Evolutionary conservation across 2,113 vertebrate species (phyloP), one percentile per base, ranked within the genome.

Genomic region (Rana temporaria): DNA sequence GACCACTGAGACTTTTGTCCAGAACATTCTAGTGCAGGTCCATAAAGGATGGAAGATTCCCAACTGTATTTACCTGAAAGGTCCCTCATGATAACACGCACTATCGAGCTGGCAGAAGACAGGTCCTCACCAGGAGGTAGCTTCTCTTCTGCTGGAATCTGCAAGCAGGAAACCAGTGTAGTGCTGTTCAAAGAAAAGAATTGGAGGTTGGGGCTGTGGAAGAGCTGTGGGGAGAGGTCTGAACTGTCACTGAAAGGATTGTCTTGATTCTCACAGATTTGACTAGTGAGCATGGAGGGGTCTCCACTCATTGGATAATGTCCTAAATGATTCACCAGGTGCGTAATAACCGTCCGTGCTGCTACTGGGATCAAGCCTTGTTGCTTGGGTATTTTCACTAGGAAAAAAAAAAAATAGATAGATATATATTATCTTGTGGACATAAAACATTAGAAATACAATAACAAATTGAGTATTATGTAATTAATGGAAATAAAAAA

Each of bases 231-330:
- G 82, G 95, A 96, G 55, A 99, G 97, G 85, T 99, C 97, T 24
- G 93, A 88, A 73, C 95, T 97, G 89, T 98, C 96, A 85, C 95
- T 96, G 89, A 95, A 98, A 0, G 97, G 96, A 87, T 99, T 99
- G 91, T 99, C 98, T 0, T 98, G 97, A 90, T 97, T 98, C 91
- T 99, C 98, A 89, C 96, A 99, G 82, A 99, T 94, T 92, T 98
- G 98, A 88, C 97, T 99, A 66, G 97, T 98, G 74, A 99, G 91
- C 90, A 98, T 98, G 56, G 98, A 97, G 11, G 98, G 98, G 52
- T 98, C 98, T 83, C 98, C 98, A 0, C 95, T 97, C 96, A 98
- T 97, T 16, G 98, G 98, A 89, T 98, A 99, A 92, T 99, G 98
- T 73, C 96, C 97, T 79, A 99, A 91, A 87, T 98, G 97, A 89